Evolutionary conservation across 2,113 vertebrate species (phyloP), one percentile per base, ranked within the genome.

Genomic region (Marmota flaviventris): DNA sequence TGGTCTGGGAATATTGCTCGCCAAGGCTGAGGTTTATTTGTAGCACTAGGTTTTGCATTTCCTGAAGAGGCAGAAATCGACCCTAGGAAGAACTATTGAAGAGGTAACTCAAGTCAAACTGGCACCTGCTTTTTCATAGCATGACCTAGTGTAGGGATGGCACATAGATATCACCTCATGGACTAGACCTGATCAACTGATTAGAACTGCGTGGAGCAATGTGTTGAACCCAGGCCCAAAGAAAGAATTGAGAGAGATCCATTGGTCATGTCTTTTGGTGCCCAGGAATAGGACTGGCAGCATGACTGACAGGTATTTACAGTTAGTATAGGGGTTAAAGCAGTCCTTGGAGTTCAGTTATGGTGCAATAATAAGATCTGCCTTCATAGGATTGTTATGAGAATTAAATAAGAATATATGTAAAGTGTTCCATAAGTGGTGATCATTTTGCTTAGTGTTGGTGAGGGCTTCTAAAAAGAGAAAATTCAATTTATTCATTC

Each of bases 1-100:
- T 72, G 95, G 96, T 89, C 93, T 97, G 96, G 96, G 84, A 91
- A 25, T 37, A 76, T 73, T n/a, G 27, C 73, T 96, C 16, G 2
- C 84, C 81, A n/a, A 76, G 76, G 61, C 93, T 45, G 61, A 78
- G 70, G 63, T 94, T 95, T 92, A 76, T 95, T 90, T 89, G 89
- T 72, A 86, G 48, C 65, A n/a, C 83, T 92, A 24, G 81, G 77
- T 93, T 95, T 98, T 81, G 39, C 63, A 83, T 95, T 97, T 97
- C 92, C 95, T 75, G 45, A 86, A 95, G 93, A 97, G 76, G 86
- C 81, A 94, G 48, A 42, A 95, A 70, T 76, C 67, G 88, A 77
- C 65, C 45, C 56, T 77, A 88, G 73, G 45, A 84, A 94, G 91
- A 77, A 77, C 61, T 58, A 1, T 4, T 10, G 10, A 77, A 83